These are phyloP conservation scores for Cylloceria caligata DNA, from an alignment of 2,888 invertebrate genomes.

Conservation along the genomic window DNA sequence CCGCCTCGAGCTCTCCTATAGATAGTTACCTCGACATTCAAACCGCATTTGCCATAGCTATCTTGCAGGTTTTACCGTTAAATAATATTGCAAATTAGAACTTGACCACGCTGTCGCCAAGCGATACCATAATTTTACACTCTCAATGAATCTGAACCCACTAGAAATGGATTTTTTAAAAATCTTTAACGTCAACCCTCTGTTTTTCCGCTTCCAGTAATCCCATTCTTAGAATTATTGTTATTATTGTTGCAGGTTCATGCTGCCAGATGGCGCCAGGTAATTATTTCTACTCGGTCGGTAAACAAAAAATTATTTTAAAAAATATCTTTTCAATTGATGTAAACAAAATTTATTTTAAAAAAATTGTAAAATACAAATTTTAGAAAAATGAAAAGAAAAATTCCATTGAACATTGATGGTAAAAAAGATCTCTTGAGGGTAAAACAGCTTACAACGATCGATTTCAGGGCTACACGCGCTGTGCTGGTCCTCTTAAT, in stretches of 20 bases:
- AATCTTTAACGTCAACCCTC: neutral
- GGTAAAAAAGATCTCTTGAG: neutral
- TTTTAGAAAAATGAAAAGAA: neutral
- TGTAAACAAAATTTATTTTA: neutral
- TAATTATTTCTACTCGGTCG: conserved; percentile 69
- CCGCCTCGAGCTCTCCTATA: conserved; percentile 22
- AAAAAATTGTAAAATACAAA: neutral
- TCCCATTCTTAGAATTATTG: conserved; percentile 5
- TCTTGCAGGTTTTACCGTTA: conserved; percentile 27
- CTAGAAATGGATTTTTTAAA: conserved; percentile 1
- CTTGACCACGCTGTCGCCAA: neutral
- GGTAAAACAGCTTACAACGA: neutral
- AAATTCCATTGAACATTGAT: neutral
- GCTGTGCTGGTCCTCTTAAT: neutral
- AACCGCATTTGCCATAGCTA: conserved; percentile 36
- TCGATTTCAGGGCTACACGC: neutral
- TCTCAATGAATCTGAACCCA: neutral
- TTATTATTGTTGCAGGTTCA: conserved; percentile 76
- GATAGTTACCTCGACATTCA: conserved; percentile 38
- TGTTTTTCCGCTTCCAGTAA: conserved; percentile 15
- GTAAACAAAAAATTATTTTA: neutral
- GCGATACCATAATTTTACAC: conserved; percentile 45
- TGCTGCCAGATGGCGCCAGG: conserved; percentile 82
- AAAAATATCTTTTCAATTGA: too few species aligned
- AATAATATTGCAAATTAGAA: conserved; percentile 28